phyloP scores from a whole-genome alignment of 2,113 vertebrate genomes.

The Tupaia tana region DNA sequence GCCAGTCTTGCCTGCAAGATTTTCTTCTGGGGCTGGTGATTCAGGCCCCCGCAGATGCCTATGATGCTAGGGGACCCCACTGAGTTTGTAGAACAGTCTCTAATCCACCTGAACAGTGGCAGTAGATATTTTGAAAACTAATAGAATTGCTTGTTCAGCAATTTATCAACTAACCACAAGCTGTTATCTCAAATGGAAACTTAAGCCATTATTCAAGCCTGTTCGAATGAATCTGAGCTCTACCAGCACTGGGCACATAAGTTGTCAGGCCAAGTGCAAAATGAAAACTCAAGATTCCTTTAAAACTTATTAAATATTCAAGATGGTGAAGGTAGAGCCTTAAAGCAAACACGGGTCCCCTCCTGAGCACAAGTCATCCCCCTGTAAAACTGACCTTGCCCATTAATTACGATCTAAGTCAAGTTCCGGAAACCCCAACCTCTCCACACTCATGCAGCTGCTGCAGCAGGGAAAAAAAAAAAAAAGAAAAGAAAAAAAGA shows the following conservation, averaged over 20 bases:
- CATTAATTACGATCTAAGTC: neutral
- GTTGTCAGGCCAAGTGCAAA: neutral
- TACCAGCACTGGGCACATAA: neutral
- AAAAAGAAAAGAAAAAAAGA: neutral
- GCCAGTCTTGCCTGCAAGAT: neutral
- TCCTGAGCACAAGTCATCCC: neutral
- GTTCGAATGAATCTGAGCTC: neutral
- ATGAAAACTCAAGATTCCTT: neutral
- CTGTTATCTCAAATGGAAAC: neutral
- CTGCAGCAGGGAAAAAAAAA: neutral
- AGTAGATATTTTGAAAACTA: conserved; percentile 52
- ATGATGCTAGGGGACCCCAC: neutral
- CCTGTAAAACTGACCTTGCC: neutral
- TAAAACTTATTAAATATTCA: neutral
- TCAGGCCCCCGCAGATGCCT: neutral
- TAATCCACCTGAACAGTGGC: conserved; percentile 42
- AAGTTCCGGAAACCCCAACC: neutral
- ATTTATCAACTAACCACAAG: conserved; percentile 62
- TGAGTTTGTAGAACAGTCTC: conserved; percentile 46
- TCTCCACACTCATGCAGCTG: neutral
- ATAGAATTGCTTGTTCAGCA: conserved; percentile 65
- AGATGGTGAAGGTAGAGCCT: neutral
- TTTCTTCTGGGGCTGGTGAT: neutral
- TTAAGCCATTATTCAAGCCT: neutral
- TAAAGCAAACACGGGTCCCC: neutral